Base-by-base conservation (phyloP, 2,797 vertebrate species). In the Garrulus glandarius region DNA sequence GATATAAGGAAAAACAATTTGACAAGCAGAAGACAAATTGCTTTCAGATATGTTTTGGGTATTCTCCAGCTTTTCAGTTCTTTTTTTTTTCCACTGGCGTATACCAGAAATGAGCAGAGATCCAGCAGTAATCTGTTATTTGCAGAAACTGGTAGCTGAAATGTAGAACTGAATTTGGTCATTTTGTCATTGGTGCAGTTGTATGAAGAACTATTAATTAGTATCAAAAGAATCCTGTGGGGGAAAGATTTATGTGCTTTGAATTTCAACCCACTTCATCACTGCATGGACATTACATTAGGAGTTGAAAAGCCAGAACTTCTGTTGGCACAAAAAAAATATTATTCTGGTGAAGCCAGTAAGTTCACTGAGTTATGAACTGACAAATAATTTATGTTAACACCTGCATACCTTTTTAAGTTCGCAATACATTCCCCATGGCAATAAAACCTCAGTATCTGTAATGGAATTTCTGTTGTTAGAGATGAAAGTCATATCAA, bases 31-130 rank as follows among this genome's bases (percentile, higher is more conserved):
- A 55, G 78, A 81, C 11, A 78, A 78, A 57, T 83, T 80, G 23
- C 57, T 94, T 91, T 93, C 75, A 64, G 43, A 71, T 92, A 89
- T 27, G 15, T 67, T 85, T 93, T 92, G 71, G 56, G 26, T 93
- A 41, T 91, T 84, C 56, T 95, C 64, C 86, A 84, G 56, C 71
- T 77, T 91, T 75, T 85, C 71, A 78, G 5, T 55, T 81, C 9
- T 34, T 52, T 72, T 65, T 49, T 50, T 69, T 49, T 53, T 17
- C 24, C 15, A 21, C 61, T 75, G 65, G 22, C 8, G 1, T 72
- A 23, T 75, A 89, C 22, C 17, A 84, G 69, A 87, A 87, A 81
- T 78, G 8, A 4, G 4, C 11, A 59, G 61, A 65, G 17, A 82
- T 83, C 16, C 41, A 88, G 47, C 30, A 68, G 15, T 83, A 60